Conservation (phyloP, 2,797 vertebrate genomes). For the Macroramphosus scolopax region DNA sequence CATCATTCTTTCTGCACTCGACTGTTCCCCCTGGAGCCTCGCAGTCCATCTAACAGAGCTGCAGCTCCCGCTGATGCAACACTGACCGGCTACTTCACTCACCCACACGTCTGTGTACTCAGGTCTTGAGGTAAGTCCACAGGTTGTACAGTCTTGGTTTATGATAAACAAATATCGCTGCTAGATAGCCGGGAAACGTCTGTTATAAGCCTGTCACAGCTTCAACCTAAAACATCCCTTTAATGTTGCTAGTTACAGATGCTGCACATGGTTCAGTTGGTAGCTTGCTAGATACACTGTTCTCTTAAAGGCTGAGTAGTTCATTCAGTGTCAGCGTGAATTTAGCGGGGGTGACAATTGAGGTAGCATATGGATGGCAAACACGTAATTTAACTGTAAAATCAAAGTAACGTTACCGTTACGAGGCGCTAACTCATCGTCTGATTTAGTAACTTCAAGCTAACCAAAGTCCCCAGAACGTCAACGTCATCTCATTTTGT, state of each 20-base stretch:
- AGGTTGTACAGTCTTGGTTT: rapidly evolving
- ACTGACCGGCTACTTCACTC: conserved; percentile 37
- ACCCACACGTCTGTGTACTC: neutral
- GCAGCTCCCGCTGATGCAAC: conserved; percentile 78
- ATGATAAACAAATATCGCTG: rapidly evolving
- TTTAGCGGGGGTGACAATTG: neutral
- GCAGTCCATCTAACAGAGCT: conserved; percentile 51
- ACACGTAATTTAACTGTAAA: no score
- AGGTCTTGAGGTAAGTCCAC: conserved; percentile 31
- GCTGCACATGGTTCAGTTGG: conserved; percentile 52
- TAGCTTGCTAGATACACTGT: conserved; percentile 24
- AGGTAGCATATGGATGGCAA: no score
- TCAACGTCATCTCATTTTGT: no score
- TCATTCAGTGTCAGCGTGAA: conserved; percentile 19
- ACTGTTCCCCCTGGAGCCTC: conserved; percentile 57
- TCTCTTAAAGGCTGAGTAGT: neutral
- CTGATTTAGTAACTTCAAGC: no score
- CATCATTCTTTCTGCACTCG: conserved; percentile 12
- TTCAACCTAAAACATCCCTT: neutral
- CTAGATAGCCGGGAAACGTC: neutral
- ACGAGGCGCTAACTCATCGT: no score
- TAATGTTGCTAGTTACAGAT: neutral
- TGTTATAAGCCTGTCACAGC: rapidly evolving
- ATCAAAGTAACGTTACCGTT: no score
- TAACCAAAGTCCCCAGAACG: no score